A percentile compares a stretch with the other conserved stretches of the same genome.
Conservation (phyloP, 1,140 invertebrate genomes). For the Pogonus chalceus region DNA sequence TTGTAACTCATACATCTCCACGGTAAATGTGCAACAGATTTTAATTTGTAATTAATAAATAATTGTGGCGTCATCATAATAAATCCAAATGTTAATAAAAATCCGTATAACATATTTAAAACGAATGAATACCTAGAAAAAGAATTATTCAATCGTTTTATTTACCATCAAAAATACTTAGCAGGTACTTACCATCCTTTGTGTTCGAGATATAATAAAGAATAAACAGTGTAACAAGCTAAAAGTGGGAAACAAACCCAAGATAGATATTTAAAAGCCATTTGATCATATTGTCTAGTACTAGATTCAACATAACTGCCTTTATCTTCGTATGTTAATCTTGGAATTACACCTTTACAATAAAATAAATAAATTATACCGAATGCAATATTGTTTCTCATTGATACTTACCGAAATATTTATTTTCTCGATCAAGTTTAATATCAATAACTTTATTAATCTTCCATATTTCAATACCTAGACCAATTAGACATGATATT, state of each 20-base stretch:
- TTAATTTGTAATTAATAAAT: conserved; percentile 98
- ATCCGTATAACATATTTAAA: conserved; percentile 93
- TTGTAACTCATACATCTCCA: conserved; percentile 99
- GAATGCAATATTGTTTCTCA: no score
- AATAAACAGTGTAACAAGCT: conserved; percentile 88
- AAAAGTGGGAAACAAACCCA: conserved; percentile 92
- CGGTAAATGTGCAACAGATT: conserved; percentile 96
- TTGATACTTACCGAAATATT: no score
- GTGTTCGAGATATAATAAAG: conserved; percentile 94
- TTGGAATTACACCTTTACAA: conserved; percentile 77
- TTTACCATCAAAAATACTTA: conserved; percentile 89
- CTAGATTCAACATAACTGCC: conserved; percentile 93
- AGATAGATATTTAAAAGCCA: conserved; percentile 95
- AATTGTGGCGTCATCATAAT: conserved; percentile 99
- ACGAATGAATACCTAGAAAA: conserved; percentile 67
- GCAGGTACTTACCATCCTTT: no score
- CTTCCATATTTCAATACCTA: conserved; percentile 99
- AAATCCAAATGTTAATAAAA: conserved; percentile 96
- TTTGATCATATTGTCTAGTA: conserved; percentile 87
- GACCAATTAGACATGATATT: conserved; percentile 83
- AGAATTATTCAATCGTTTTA: no score
- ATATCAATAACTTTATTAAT: conserved; percentile 94
- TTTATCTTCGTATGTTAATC: conserved; percentile 80
- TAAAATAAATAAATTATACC: no score
- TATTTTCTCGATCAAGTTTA: conserved; percentile 64